Conservation (phyloP, 2,888 invertebrate species). For the Unio delphinus region DNA sequence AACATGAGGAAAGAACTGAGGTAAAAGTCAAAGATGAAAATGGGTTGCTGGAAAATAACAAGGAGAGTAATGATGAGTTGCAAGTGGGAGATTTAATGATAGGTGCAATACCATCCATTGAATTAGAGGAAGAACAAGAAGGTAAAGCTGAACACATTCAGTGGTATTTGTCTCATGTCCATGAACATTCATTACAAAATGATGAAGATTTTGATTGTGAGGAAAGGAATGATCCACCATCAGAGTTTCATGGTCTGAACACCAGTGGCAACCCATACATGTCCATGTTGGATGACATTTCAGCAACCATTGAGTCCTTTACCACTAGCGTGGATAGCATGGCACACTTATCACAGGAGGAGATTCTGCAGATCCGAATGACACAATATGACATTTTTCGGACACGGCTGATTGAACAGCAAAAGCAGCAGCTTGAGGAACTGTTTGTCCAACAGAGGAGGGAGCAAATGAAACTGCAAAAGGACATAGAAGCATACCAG, state of each 20-base stretch:
- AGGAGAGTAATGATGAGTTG: slow-evolving; percentile 13
- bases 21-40: too few species aligned
- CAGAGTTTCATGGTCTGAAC: background rate
- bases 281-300: slow-evolving; percentile 25
- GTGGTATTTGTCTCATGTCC: slow-evolving; percentile 60
- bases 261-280: slow-evolving; percentile 5
- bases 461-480: slow-evolving; percentile 55
- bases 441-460: slow-evolving; percentile 76
- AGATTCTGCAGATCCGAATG: slow-evolving; percentile 49
- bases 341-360: slow-evolving; percentile 47
- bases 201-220: slow-evolving; percentile 20
- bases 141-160: slow-evolving; percentile 67
- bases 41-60: background rate
- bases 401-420: slow-evolving; percentile 74
- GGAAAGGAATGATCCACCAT: slow-evolving; percentile 12
- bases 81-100: slow-evolving; percentile 3
- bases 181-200: slow-evolving; percentile 42
- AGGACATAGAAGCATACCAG: slow-evolving; percentile 46
- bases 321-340: slow-evolving; percentile 37
- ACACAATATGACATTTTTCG: slow-evolving; percentile 58
- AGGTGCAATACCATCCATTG: slow-evolving; percentile 2
- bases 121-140: slow-evolving; percentile 41
- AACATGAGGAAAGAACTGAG: slow-evolving; percentile 2
- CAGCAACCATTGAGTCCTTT: slow-evolving; percentile 37
- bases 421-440: slow-evolving; percentile 72